These are phyloP conservation scores for Rambutsinella grinnellia DNA, from an alignment of 2,888 invertebrate species.

Conservation along the genomic window DNA sequence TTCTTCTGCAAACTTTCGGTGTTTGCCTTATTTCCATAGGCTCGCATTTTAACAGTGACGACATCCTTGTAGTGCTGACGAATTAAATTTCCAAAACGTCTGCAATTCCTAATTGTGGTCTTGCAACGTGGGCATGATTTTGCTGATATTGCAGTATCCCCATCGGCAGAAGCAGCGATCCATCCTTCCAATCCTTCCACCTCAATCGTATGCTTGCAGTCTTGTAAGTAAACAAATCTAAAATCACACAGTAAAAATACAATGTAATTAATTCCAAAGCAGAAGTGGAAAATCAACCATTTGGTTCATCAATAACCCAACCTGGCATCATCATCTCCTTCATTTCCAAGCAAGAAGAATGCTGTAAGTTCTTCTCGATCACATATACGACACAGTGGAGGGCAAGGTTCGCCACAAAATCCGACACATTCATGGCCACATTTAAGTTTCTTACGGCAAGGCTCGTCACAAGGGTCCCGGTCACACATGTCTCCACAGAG, in stretches of 20 bases:
- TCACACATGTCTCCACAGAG: constrained; percentile 68
- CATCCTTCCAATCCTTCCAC: constrained; percentile 68
- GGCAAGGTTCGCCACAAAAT: constrained; percentile 81
- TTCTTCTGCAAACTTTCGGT: constrained; percentile 20
- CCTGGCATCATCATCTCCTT: constrained; percentile 60
- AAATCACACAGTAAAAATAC: background rate
- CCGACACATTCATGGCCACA: constrained; percentile 72
- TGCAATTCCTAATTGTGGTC: constrained; percentile 31
- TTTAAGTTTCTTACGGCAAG: constrained; percentile 67
- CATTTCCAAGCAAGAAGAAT: constrained; percentile 55
- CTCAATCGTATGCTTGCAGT: constrained; percentile 69
- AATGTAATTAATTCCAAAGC: background rate
- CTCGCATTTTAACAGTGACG: constrained; percentile 36
- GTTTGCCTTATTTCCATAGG: constrained; percentile 34
- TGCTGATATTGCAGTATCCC: constrained; percentile 9
- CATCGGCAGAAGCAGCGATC: constrained; percentile 13
- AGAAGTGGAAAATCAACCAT: background rate
- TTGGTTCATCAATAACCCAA: background rate
- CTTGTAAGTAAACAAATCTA: constrained; percentile 67
- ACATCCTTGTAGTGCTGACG: constrained; percentile 27
- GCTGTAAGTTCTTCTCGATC: constrained; percentile 69
- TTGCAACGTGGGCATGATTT: constrained; percentile 40
- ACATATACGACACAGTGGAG: constrained; percentile 75
- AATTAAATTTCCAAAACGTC: constrained; percentile 41
- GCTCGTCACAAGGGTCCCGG: constrained; percentile 68